Conservation (phyloP, 2,888 invertebrate species). For the Silvanus unidentatus region DNA sequence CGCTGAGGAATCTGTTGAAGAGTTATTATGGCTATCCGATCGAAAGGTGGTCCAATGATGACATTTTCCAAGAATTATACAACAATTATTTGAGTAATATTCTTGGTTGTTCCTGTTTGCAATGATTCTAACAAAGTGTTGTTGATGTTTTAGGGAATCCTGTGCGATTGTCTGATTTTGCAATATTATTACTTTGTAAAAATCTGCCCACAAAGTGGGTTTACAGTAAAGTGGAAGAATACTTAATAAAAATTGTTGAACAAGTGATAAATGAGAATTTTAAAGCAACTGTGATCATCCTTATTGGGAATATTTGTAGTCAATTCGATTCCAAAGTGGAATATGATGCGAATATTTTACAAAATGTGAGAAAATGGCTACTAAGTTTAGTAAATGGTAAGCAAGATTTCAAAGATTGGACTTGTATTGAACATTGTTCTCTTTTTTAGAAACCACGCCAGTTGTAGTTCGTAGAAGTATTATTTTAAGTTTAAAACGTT, state of each 20-base stretch:
- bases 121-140: background rate
- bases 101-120: conserved; percentile 2
- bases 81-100: conserved; percentile 38
- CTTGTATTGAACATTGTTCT: background rate
- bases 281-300: conserved; percentile 31
- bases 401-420: conserved; percentile 10
- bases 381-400: conserved; percentile 25
- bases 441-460: conserved; percentile 13
- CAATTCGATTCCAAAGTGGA: conserved; percentile 20
- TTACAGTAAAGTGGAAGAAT: conserved; percentile 37
- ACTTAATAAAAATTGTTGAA: conserved; percentile 31
- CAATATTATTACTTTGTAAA: conserved; percentile 43
- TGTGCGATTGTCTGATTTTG: conserved; percentile 22
- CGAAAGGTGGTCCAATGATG: conserved; percentile 28
- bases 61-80: conserved; percentile 38
- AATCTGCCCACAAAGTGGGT: conserved; percentile 42
- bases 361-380: conserved; percentile 25
- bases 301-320: conserved; percentile 29
- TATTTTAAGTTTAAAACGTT: conserved; percentile 9
- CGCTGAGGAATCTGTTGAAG: conserved; percentile 38
- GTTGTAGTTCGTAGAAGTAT: conserved; percentile 13
- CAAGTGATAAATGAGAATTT: conserved; percentile 29
- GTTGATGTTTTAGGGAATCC: conserved; percentile 31
- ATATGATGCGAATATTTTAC: conserved; percentile 18
- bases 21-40: conserved; percentile 43